Percentiles rank a stretch among this genome's conserved stretches.
These are phyloP conservation scores for Drosophila atripex DNA, from an alignment of 2,888 invertebrate species.

Conservation along the genomic window DNA sequence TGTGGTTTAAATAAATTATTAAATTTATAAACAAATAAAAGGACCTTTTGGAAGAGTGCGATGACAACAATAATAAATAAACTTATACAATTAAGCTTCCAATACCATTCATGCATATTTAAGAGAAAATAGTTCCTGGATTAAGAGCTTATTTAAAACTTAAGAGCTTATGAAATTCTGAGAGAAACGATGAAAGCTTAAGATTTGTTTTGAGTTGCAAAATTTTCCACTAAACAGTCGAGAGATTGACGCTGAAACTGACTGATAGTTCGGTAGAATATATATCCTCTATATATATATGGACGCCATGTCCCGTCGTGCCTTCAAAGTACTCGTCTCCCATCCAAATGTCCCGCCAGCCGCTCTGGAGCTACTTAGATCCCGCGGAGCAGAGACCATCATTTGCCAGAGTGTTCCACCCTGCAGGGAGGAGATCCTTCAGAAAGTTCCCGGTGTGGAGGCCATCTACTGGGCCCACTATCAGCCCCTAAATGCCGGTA, in stretches of 20 bases:
- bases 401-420: slow-evolving; percentile 80
- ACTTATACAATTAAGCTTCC: slow-evolving; percentile 7
- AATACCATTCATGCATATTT: slow-evolving; percentile 4
- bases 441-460: slow-evolving; percentile 80
- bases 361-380: slow-evolving; percentile 87
- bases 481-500: slow-evolving; percentile 79
- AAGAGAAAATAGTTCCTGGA: neutral
- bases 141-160: slow-evolving; percentile 28
- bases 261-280: slow-evolving; percentile 39
- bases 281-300: neutral
- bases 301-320: slow-evolving; percentile 35
- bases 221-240: slow-evolving; percentile 4
- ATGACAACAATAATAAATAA: slow-evolving; percentile 21
- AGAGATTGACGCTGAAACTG: neutral
- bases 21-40: too few species aligned
- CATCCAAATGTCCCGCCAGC: slow-evolving; percentile 88
- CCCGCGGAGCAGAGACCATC: slow-evolving; percentile 82
- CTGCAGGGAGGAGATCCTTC: slow-evolving; percentile 76
- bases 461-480: slow-evolving; percentile 83
- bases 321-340: slow-evolving; percentile 87
- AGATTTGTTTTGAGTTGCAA: neutral
- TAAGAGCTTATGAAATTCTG: neutral
- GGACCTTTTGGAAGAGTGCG: neutral
- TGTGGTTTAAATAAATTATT: too few species aligned
- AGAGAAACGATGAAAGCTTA: slow-evolving; percentile 45